A percentile compares a stretch with the other conserved stretches of the same genome.
Conservation (phyloP, 2,797 vertebrate genomes). For the Enteromius mattozi region DNA sequence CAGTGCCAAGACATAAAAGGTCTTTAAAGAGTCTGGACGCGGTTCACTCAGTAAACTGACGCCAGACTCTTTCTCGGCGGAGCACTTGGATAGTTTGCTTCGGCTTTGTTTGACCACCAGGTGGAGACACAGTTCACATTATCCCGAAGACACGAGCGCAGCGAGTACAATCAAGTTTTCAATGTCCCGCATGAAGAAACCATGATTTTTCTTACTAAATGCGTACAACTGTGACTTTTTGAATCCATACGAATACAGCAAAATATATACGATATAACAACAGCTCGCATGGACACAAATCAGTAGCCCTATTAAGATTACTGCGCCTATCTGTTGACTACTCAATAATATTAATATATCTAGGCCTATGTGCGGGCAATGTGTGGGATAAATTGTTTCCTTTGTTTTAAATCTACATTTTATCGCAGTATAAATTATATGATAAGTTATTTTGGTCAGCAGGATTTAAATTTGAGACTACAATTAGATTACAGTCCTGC, state of each 20-base stretch:
- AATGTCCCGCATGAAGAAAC: neutral
- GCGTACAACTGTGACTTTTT: neutral
- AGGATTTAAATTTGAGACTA: neutral
- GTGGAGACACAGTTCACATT: slow-evolving; percentile 74
- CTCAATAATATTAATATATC: neutral
- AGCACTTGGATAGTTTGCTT: neutral
- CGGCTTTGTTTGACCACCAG: slow-evolving; percentile 57
- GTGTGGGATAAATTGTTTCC: neutral
- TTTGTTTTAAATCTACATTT: neutral
- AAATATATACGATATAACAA: neutral
- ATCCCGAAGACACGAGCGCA: neutral
- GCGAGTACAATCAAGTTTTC: neutral
- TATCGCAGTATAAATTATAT: neutral
- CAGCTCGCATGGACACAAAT: neutral
- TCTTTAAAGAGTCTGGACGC: slow-evolving; percentile 41
- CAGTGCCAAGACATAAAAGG: slow-evolving; percentile 1
- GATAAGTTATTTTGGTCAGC: neutral
- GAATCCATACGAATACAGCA: neutral
- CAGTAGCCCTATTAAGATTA: neutral
- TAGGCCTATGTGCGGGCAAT: neutral
- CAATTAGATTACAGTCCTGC: neutral
- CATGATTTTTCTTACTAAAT: neutral
- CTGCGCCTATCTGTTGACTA: neutral
- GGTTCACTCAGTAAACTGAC: slow-evolving; percentile 34
- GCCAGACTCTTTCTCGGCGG: slow-evolving; percentile 4